Evolutionary conservation across 2,113 vertebrate genomes (phyloP), one percentile per base, ranked within the genome.

Genomic region (Micronycteris hirsuta): DNA sequence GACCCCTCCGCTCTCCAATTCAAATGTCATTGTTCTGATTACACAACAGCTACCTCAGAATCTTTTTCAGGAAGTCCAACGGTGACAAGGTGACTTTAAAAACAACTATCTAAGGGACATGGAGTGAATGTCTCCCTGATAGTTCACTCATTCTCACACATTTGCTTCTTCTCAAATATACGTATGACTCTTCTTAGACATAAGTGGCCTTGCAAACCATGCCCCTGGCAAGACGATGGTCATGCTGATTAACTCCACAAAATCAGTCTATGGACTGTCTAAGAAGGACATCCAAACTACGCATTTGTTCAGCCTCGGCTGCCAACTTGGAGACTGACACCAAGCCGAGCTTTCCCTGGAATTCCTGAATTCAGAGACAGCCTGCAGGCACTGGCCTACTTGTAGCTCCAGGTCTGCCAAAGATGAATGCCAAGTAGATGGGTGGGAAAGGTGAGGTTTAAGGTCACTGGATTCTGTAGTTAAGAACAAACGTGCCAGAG

Each of bases 361-460:
- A 91, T 89, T 86, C 58, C 85, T 83, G 67, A 92, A 52, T 78
- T 76, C 82, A 93, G 31, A 85, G 67, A 68, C 85, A 47, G 33
- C 9, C 13, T n/a, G 19, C 45, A 91, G 43, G 68, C 31, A 54
- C 15, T 24, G 49, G 16, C 10, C 63, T 36, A 17, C 70, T 49
- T 67, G 90, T 43, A 93, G 19, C 82, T 84, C 33, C 49, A 88
- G 31, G 54, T 76, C 61, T 83, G 77, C 47, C 56, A 63, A 67
- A 81, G 77, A 78, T 7, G 63, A 90, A 41, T 5, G 26, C 43
- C 58, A 80, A 77, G 47, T 8, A 33, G 20, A 38, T 19, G 41
- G 47, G 67, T 68, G 73, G 81, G 49, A 65, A 82, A 85, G 31
- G 56, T 43, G 63, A 90, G 45, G 36, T 41, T 80, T 95, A 84